Percentiles rank a stretch among this genome's conserved stretches.
Evolutionary conservation across 2,113 vertebrate species (phyloP).

Genomic region (Gopherus flavomarginatus): DNA sequence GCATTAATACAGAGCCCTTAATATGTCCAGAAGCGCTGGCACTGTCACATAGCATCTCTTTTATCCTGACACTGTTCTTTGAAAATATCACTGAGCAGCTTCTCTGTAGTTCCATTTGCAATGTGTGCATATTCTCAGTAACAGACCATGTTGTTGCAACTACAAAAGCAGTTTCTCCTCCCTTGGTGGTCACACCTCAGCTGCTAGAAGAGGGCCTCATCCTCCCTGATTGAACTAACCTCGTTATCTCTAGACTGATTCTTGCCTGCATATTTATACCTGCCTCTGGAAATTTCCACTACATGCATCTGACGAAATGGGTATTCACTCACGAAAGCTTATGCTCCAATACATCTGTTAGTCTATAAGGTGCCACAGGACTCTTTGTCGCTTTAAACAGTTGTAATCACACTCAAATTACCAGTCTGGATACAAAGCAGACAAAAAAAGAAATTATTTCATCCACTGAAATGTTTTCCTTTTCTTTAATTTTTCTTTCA

Average conservation of each 20-base stretch:
- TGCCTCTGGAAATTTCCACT: too few species aligned
- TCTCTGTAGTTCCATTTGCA: not conserved
- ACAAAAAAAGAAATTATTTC: not conserved
- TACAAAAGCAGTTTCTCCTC: too few species aligned
- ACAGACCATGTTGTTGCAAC: not conserved
- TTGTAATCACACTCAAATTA: conserved; percentile 11
- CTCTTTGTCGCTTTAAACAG: not conserved
- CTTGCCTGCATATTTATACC: too few species aligned
- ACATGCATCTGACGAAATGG: too few species aligned
- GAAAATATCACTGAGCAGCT: not conserved
- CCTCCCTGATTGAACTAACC: too few species aligned
- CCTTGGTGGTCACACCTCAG: too few species aligned
- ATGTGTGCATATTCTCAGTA: not conserved
- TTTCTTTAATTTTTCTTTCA: not conserved
- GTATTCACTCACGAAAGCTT: too few species aligned
- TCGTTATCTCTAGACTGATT: too few species aligned
- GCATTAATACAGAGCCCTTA: not conserved
- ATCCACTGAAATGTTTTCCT: conserved; percentile 2
- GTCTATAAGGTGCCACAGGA: too few species aligned
- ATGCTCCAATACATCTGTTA: too few species aligned
- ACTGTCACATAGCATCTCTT: not conserved
- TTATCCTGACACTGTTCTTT: not conserved
- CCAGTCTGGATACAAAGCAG: not conserved
- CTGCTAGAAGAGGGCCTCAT: too few species aligned
- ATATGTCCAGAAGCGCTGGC: not conserved